A percentile compares a stretch with the other conserved stretches of the same genome.
These are phyloP conservation scores for Leucania comma DNA, from an alignment of 2,888 invertebrate genomes.

Conservation along the genomic window DNA sequence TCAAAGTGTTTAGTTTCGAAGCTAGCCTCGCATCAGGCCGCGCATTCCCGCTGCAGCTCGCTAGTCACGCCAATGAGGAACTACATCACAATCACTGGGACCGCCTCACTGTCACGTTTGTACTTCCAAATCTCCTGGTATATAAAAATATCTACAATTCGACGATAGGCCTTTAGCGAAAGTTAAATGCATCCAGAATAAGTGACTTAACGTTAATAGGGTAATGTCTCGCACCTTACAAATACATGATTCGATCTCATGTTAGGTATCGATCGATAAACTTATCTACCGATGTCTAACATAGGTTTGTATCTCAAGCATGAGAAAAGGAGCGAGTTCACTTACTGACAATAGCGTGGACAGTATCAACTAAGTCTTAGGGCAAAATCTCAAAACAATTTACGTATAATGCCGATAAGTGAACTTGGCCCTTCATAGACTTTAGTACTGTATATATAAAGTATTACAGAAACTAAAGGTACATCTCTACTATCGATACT, in stretches of 20 bases:
- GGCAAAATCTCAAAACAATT: slow-evolving; percentile 45
- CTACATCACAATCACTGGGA: slow-evolving; percentile 57
- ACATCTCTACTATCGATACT: slow-evolving; percentile 55
- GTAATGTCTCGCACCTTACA: slow-evolving; percentile 60
- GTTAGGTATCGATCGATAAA: slow-evolving; percentile 56
- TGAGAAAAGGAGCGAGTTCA: slow-evolving; percentile 45
- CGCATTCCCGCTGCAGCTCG: slow-evolving; percentile 41
- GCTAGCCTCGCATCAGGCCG: slow-evolving; percentile 2
- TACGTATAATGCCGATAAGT: slow-evolving; percentile 47
- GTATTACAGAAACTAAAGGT: slow-evolving; percentile 63
- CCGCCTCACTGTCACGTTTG: slow-evolving; percentile 69
- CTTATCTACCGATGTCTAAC: slow-evolving; percentile 52
- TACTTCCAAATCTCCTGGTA: slow-evolving; percentile 73
- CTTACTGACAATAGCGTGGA: slow-evolving; percentile 39
- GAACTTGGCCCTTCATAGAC: slow-evolving; percentile 42
- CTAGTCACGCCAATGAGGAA: slow-evolving; percentile 62
- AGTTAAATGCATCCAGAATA: slow-evolving; percentile 82
- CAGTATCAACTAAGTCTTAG: slow-evolving; percentile 45
- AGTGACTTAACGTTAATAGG: slow-evolving; percentile 61
- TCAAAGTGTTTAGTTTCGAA: slow-evolving; percentile 15
- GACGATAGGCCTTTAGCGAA: slow-evolving; percentile 82
- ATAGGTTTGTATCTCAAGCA: slow-evolving; percentile 40
- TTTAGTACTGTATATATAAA: slow-evolving; percentile 64
- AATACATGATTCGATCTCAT: slow-evolving; percentile 55
- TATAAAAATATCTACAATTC: slow-evolving; percentile 80